These are phyloP conservation scores for Apostichopus parvimensis DNA, from an alignment of 35 echinoderm and acorn worm genomes.

Conservation along the genomic window DNA sequence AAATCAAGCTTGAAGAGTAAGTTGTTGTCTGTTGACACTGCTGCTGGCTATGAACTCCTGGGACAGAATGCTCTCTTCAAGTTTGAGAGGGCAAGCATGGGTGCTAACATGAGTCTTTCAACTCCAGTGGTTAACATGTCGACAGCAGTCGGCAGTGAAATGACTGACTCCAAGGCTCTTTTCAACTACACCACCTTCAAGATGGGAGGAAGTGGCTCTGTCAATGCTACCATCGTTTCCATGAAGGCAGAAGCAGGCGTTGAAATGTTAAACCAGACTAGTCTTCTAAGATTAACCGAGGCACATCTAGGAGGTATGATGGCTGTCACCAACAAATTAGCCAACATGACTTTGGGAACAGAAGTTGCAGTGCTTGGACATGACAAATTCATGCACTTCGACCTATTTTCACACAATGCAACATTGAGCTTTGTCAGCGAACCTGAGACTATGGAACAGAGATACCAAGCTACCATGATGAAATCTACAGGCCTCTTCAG, in stretches of 20 bases:
- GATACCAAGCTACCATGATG: slow-evolving; percentile 45
- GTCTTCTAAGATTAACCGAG: background rate
- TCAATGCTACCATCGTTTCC: slow-evolving; percentile 25
- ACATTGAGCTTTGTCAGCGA: background rate
- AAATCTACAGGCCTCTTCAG: slow-evolving; percentile 52
- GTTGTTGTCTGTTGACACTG: background rate
- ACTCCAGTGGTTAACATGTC: background rate
- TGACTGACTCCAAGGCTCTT: background rate
- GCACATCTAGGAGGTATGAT: background rate
- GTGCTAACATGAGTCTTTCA: slow-evolving; percentile 18
- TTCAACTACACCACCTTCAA: background rate
- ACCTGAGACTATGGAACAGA: background rate
- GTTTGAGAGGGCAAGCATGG: background rate
- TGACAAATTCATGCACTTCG: slow-evolving; percentile 58
- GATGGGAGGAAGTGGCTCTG: background rate
- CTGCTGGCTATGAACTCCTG: background rate
- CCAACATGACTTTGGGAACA: slow-evolving; percentile 45
- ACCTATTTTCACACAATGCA: slow-evolving; percentile 29
- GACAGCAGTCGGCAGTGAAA: background rate
- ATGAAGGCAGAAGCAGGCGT: slow-evolving; percentile 11
- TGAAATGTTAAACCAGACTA: background rate
- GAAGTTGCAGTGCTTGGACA: slow-evolving; percentile 39
- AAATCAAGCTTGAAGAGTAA: background rate
- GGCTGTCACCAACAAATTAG: slow-evolving; percentile 39
- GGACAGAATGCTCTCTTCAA: slow-evolving; percentile 2